phyloP scores from a whole-genome alignment of 2,888 invertebrate species.

The Deroplatys truncata region DNA sequence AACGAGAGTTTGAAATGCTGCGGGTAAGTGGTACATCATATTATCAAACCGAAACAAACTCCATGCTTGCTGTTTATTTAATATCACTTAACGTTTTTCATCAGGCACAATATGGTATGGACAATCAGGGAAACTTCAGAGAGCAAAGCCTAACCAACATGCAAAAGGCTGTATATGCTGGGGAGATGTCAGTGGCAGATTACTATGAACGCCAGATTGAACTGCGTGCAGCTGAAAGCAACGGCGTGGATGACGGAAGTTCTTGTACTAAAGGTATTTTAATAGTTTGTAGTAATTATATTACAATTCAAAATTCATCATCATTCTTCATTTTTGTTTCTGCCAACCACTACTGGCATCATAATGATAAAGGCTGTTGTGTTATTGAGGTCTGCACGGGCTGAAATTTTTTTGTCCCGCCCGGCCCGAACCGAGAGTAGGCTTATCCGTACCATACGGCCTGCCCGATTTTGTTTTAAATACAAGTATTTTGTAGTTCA shows the following conservation, averaged over 20 bases:
- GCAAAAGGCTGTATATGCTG: conserved; percentile 76
- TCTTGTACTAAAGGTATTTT: conserved; percentile 71
- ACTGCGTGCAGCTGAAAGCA: conserved; percentile 67
- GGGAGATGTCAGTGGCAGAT: conserved; percentile 79
- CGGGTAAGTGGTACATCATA: conserved; percentile 44
- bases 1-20: conserved; percentile 74
- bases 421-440: too few relatives aligned
- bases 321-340: too few relatives aligned
- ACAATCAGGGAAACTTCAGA: conserved; percentile 75
- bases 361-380: too few relatives aligned
- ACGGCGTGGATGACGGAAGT: conserved; percentile 76
- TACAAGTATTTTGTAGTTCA: too few relatives aligned
- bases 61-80: neutral
- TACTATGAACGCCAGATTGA: conserved; percentile 80
- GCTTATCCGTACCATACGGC: too few relatives aligned
- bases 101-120: conserved; percentile 84
- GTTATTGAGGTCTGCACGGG: too few relatives aligned
- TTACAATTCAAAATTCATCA: too few relatives aligned
- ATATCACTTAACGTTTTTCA: conserved; percentile 2
- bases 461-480: too few relatives aligned
- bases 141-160: conserved; percentile 75
- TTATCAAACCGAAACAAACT: neutral
- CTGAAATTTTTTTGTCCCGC: too few relatives aligned
- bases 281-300: conserved; percentile 45
- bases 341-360: too few relatives aligned